A percentile compares a stretch with the other conserved stretches of the same genome.
phyloP scores from a whole-genome alignment of 2,113 vertebrate species.

The Cyanocitta stelleri region DNA sequence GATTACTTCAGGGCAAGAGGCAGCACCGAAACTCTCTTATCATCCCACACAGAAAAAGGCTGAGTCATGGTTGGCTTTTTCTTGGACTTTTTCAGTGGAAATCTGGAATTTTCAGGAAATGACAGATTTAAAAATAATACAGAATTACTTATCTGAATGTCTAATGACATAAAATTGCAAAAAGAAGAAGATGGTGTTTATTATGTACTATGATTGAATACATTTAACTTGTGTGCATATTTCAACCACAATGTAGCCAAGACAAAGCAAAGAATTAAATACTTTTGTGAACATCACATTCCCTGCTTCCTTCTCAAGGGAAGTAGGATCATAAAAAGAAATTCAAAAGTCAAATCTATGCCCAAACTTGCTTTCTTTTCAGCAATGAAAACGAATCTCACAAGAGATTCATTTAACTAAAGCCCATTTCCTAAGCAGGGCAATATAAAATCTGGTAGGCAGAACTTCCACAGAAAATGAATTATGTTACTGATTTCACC shows the following conservation, averaged over 20 bases:
- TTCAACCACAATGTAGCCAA: not conserved
- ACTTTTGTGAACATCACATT: not conserved
- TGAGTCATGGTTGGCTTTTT: not conserved
- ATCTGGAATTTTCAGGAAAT: not conserved
- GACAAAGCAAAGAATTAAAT: not conserved
- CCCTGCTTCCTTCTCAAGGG: not conserved
- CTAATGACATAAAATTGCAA: not conserved
- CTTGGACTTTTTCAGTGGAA: not conserved
- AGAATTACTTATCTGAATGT: not conserved
- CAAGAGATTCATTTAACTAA: not conserved
- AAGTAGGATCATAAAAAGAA: not conserved
- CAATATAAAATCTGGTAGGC: not conserved
- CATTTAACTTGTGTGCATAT: not conserved
- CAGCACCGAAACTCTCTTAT: not conserved
- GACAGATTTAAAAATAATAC: accelerated
- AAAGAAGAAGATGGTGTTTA: not conserved
- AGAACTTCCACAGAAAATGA: not conserved
- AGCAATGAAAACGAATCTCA: not conserved
- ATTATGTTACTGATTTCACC: not conserved
- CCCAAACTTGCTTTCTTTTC: not conserved
- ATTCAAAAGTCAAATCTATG: not conserved
- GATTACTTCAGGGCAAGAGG: not conserved
- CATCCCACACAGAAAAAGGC: not conserved
- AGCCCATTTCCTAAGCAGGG: not conserved
- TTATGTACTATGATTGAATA: not conserved